Evolutionary conservation across 2,888 invertebrate species (phyloP).

Genomic region (Lithodes maja): DNA sequence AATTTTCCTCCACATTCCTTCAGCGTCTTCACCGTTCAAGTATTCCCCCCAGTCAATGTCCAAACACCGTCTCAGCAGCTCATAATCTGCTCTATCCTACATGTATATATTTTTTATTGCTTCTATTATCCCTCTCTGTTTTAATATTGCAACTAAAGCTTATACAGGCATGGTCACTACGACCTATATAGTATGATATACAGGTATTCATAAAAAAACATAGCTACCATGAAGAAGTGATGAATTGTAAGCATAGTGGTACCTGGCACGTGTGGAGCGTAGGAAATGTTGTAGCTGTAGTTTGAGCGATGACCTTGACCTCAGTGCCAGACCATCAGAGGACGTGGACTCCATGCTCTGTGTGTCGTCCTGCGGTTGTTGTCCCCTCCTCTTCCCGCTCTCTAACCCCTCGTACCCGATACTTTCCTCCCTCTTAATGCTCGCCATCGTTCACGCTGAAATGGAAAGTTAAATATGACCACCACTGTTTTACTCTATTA

Average conservation of each 20-base stretch:
- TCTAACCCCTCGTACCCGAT: no score
- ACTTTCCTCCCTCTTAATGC: neutral
- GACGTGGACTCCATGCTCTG: slow-evolving; percentile 48
- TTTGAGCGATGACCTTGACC: slow-evolving; percentile 46
- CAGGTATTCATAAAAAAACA: neutral
- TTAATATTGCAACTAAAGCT: no score
- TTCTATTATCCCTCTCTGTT: no score
- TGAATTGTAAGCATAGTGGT: neutral
- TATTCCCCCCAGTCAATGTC: no score
- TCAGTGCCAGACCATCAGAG: slow-evolving; percentile 45
- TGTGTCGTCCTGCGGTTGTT: neutral
- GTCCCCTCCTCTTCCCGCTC: no score
- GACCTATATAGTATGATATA: neutral
- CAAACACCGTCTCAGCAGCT: no score
- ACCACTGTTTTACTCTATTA: no score
- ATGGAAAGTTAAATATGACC: neutral
- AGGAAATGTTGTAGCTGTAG: slow-evolving; percentile 49
- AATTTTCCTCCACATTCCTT: no score
- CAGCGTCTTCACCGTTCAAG: no score
- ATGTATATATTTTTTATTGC: no score
- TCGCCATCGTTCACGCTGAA: neutral
- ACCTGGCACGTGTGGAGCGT: slow-evolving; percentile 59
- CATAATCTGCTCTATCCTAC: no score
- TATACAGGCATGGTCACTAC: no score
- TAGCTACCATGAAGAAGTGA: neutral